Evolutionary conservation across 2,888 invertebrate species (phyloP).

Genomic region (Bimastos eiseni): DNA sequence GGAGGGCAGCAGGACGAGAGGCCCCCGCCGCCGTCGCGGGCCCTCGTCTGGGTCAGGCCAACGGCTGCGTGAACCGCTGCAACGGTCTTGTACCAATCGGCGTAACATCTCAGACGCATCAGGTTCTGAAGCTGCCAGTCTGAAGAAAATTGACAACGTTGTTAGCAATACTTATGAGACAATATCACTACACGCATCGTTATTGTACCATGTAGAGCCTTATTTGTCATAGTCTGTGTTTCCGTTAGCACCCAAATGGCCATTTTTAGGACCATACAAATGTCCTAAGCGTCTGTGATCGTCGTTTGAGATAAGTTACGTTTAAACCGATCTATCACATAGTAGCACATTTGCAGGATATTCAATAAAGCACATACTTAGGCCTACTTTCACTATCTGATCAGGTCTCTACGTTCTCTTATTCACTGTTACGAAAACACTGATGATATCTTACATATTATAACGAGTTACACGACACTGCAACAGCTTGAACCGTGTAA

Average conservation of each 20-base stretch:
- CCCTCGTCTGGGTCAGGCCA: not conserved
- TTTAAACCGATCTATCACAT: too few relatives aligned
- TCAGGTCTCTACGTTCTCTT: too few relatives aligned
- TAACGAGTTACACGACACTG: not conserved
- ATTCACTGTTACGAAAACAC: too few relatives aligned
- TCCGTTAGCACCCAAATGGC: too few relatives aligned
- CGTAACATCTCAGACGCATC: not conserved
- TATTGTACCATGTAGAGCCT: too few relatives aligned
- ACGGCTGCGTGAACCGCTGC: not conserved
- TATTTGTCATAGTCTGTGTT: too few relatives aligned
- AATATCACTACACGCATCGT: not conserved
- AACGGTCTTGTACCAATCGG: not conserved
- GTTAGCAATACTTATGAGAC: not conserved
- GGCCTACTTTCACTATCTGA: too few relatives aligned
- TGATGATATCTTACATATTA: not conserved
- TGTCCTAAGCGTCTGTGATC: too few relatives aligned
- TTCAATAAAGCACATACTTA: too few relatives aligned
- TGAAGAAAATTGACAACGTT: not conserved
- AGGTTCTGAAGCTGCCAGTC: constrained; percentile 22
- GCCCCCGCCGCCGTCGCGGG: not conserved
- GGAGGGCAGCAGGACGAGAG: constrained; percentile 1
- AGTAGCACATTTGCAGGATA: too few relatives aligned
- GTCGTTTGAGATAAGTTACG: too few relatives aligned
- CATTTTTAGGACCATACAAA: too few relatives aligned
- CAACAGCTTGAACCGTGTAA: not conserved